phyloP scores from a whole-genome alignment of 1,140 invertebrate genomes.

The Plodia interpunctella region DNA sequence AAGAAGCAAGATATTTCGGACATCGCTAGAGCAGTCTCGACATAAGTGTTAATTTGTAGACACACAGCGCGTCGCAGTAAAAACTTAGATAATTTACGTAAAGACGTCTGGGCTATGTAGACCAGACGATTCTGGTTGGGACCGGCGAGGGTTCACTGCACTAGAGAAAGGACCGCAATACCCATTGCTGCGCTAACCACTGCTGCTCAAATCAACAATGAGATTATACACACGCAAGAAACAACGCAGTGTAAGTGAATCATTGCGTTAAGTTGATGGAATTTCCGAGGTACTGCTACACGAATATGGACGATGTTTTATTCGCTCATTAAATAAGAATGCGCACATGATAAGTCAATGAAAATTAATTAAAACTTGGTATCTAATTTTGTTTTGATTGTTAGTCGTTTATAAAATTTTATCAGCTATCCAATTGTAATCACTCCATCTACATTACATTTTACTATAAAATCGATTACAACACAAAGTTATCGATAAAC shows the following conservation, averaged over 20 bases:
- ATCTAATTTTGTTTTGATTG: too few relatives aligned
- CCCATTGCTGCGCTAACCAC: not conserved
- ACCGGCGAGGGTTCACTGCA: conserved; percentile 14
- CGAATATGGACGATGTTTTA: too few relatives aligned
- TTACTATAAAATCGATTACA: too few relatives aligned
- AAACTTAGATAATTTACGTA: conserved; percentile 17
- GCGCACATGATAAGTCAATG: too few relatives aligned
- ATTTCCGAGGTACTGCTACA: not conserved
- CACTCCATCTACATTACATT: too few relatives aligned
- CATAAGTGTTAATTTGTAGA: not conserved
- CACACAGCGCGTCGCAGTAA: not conserved
- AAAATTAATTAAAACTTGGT: too few relatives aligned
- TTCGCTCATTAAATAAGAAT: too few relatives aligned
- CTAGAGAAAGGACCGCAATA: not conserved
- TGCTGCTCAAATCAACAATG: not conserved
- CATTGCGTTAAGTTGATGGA: not conserved
- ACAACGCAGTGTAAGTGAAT: not conserved
- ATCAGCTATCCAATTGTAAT: too few relatives aligned
- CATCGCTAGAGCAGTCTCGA: not conserved
- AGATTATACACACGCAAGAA: not conserved
- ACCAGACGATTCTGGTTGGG: conserved; percentile 11
- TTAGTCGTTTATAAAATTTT: too few relatives aligned
- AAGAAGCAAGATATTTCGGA: too few relatives aligned
- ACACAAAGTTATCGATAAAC: too few relatives aligned
- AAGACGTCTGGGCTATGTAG: conserved; percentile 14